Evolutionary conservation across 2,113 vertebrate genomes (phyloP).

Genomic region (Alosa alosa): DNA sequence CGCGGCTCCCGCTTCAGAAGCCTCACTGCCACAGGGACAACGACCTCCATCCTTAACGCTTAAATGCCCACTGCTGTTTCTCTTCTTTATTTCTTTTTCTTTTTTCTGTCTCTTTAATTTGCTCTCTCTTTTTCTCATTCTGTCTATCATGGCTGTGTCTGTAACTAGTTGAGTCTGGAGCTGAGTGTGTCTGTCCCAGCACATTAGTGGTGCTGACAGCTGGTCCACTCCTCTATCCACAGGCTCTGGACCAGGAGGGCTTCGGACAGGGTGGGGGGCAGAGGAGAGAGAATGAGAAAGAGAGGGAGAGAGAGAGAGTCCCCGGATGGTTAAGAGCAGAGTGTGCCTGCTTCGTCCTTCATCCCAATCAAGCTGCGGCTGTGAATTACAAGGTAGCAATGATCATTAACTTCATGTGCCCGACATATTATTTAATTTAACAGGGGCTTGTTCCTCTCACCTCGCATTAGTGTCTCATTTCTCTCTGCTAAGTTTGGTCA

Average conservation of each 20-base stretch:
- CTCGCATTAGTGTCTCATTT: constrained; percentile 18
- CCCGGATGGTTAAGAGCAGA: constrained; percentile 40
- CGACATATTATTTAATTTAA: constrained; percentile 41
- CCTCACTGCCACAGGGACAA: not conserved
- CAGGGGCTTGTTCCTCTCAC: constrained; percentile 37
- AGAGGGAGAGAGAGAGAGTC: not conserved
- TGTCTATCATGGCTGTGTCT: not conserved
- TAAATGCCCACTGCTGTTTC: constrained; percentile 13
- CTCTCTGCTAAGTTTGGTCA: constrained; percentile 25
- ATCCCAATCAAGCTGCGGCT: not conserved
- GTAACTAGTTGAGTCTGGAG: constrained; percentile 1
- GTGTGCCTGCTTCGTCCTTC: constrained; percentile 54
- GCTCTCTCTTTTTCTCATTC: constrained; percentile 13
- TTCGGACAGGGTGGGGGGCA: not conserved
- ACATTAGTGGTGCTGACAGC: constrained; percentile 58
- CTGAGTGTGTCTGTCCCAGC: constrained; percentile 49
- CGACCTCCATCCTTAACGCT: not conserved
- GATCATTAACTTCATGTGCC: constrained; percentile 55
- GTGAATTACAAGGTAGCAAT: constrained; percentile 29
- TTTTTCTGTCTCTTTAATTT: constrained; percentile 29
- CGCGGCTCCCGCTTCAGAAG: not conserved
- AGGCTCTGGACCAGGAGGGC: constrained; percentile 7
- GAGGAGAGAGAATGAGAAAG: not conserved
- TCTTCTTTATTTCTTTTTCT: not conserved
- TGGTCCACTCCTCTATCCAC: constrained; percentile 31